These are phyloP conservation scores for Hapalemur alaotrensis DNA, from an alignment of 2,797 vertebrate species.

Conservation along the genomic window DNA sequence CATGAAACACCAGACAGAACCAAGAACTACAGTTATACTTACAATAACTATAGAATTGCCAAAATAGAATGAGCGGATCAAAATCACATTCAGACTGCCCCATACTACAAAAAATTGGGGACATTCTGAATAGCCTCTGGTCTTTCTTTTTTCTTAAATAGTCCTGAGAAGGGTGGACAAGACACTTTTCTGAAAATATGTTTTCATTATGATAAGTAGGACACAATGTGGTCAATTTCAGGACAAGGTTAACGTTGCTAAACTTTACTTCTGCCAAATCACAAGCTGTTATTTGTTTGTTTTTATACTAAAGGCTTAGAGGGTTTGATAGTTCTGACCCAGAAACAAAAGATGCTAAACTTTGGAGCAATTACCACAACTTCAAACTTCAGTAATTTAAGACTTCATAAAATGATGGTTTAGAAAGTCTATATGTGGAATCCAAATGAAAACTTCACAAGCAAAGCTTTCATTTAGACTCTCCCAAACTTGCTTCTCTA, in stretches of 20 bases:
- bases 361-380: slow-evolving; percentile 81
- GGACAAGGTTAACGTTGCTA: background rate
- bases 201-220: background rate
- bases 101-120: background rate
- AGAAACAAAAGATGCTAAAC: slow-evolving; percentile 71
- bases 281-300: background rate
- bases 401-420: slow-evolving; percentile 86
- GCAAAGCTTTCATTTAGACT: slow-evolving; percentile 86
- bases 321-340: slow-evolving; percentile 56
- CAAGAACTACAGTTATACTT: background rate
- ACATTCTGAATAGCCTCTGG: background rate
- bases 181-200: background rate
- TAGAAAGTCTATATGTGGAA: slow-evolving; percentile 85
- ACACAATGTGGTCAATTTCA: background rate
- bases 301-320: slow-evolving; percentile 43
- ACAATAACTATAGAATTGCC: background rate
- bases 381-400: slow-evolving; percentile 85
- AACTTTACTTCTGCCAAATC: background rate
- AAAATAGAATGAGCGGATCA: background rate
- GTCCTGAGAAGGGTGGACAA: background rate
- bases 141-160: background rate
- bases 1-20: background rate
- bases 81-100: background rate
- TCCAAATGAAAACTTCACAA: slow-evolving; percentile 83
- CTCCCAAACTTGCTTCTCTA: slow-evolving; percentile 79